phyloP scores from a whole-genome alignment of 2,888 invertebrate species.

The Megalurothrips usitatus region DNA sequence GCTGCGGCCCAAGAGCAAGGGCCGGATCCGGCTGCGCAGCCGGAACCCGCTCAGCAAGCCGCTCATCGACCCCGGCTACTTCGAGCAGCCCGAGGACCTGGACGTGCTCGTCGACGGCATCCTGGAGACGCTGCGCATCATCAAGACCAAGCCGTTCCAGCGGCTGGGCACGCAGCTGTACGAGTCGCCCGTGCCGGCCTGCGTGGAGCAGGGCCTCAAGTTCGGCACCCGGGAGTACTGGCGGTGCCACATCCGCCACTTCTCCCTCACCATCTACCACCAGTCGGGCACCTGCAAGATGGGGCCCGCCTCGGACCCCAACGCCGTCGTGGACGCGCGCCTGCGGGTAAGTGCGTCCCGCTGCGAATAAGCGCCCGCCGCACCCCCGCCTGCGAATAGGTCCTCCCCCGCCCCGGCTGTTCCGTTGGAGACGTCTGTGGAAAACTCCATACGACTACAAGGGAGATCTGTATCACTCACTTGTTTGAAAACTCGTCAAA shows the following conservation, averaged over 20 bases:
- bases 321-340: conserved; percentile 58
- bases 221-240: conserved; percentile 64
- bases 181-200: conserved; percentile 53
- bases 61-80: conserved; percentile 62
- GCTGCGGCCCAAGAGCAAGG: conserved; percentile 62
- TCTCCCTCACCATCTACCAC: conserved; percentile 60
- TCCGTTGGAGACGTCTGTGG: too few relatives aligned
- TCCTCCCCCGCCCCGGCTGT: too few relatives aligned
- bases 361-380: too few relatives aligned
- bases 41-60: conserved; percentile 61
- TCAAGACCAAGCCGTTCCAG: conserved; percentile 57
- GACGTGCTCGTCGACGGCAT: conserved; percentile 58
- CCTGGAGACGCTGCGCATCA: conserved; percentile 53
- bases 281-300: conserved; percentile 66
- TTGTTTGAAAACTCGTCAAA: too few relatives aligned
- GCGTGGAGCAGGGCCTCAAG: conserved; percentile 44
- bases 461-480: too few relatives aligned
- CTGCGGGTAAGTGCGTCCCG: conserved; percentile 37
- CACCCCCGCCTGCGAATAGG: too few relatives aligned
- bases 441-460: too few relatives aligned
- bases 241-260: conserved; percentile 60
- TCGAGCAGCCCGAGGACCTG: conserved; percentile 58
- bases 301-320: conserved; percentile 59
- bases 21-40: conserved; percentile 58
- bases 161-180: conserved; percentile 52